These are phyloP conservation scores for Stomatorhinus walkeri DNA, from an alignment of 2,797 vertebrate genomes.

Conservation along the genomic window DNA sequence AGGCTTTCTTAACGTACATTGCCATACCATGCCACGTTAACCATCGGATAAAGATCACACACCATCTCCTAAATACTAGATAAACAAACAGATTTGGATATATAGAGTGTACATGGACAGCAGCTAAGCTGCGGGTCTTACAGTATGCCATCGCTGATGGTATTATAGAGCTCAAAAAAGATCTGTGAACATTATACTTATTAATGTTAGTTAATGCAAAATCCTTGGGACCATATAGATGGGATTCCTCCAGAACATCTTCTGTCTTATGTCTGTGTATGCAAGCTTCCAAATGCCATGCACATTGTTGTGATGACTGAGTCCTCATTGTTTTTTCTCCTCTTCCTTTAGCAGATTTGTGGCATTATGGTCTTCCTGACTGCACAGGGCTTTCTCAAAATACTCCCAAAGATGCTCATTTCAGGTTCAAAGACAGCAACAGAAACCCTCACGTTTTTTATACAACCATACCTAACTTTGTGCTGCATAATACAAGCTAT, in stretches of 20 bases:
- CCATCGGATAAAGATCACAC: not conserved
- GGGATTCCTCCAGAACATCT: not conserved
- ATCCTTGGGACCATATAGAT: not conserved
- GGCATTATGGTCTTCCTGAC: not conserved
- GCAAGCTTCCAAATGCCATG: not conserved
- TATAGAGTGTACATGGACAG: not conserved
- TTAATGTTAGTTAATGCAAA: not conserved
- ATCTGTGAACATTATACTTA: not conserved
- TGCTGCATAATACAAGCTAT: not conserved
- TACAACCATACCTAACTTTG: not conserved
- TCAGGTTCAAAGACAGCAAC: not conserved
- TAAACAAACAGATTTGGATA: not conserved
- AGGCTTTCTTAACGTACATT: not conserved
- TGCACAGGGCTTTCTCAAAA: not conserved
- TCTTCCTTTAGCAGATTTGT: not conserved
- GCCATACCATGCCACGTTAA: not conserved
- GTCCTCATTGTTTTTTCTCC: not conserved
- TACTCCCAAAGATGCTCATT: not conserved
- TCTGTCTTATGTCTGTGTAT: not conserved
- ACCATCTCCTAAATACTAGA: not conserved
- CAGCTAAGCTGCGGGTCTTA: not conserved
- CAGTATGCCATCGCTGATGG: not conserved
- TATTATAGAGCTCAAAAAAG: not conserved
- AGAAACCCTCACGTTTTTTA: not conserved
- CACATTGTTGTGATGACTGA: not conserved